Percentiles rank a stretch among this genome's conserved stretches.
phyloP scores from a whole-genome alignment of 2,888 invertebrate genomes.

The Zaprionus bogoriensis region DNA sequence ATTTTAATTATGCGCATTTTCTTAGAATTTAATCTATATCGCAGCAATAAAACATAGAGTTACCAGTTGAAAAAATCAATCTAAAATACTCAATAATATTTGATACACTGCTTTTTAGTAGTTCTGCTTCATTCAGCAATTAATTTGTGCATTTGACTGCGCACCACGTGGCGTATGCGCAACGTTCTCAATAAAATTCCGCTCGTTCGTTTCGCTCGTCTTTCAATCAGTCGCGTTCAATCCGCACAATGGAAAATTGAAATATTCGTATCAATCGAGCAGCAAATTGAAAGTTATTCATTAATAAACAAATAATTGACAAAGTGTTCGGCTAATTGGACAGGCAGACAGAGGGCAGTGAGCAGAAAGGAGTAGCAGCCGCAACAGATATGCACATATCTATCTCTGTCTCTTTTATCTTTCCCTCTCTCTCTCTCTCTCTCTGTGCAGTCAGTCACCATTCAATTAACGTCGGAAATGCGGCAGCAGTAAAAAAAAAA shows the following conservation, averaged over 20 bases:
- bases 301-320: constrained; percentile 49
- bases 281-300: constrained; percentile 32
- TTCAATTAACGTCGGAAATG: constrained; percentile 72
- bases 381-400: background rate
- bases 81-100: no score
- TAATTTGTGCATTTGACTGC: background rate
- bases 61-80: no score
- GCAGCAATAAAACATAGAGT: no score
- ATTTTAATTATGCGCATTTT: no score
- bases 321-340: constrained; percentile 27
- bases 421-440: no score
- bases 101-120: no score
- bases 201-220: background rate
- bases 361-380: no score
- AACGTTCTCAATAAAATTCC: background rate
- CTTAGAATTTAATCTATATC: no score
- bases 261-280: constrained; percentile 37
- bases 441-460: no score
- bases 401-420: background rate
- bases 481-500: constrained; percentile 35
- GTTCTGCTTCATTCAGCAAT: background rate
- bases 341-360: background rate
- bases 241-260: constrained; percentile 2
- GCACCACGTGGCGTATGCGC: constrained; percentile 9
- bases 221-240: background rate